Percentiles rank a stretch among this genome's conserved stretches.
Conservation (phyloP, 2,113 vertebrate species). For the Bubo blakistoni region DNA sequence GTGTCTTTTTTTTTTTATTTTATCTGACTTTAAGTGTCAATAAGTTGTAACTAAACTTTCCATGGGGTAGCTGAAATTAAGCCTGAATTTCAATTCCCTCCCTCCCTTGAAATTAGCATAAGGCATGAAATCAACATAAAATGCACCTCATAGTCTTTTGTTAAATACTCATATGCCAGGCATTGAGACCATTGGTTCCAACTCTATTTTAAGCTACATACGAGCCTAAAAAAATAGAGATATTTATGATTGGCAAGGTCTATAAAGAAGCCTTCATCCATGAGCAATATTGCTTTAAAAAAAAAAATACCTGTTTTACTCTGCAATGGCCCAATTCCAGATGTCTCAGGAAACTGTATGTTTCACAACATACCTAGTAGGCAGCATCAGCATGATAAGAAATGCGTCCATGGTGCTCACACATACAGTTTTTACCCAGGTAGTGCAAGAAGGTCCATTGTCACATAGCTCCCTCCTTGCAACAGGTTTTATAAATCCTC, state of each 20-base stretch:
- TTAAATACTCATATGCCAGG: not conserved
- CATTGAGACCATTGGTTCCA: not conserved
- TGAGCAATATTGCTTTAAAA: not conserved
- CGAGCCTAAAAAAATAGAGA: not conserved
- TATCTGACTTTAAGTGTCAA: not conserved
- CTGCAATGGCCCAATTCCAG: not conserved
- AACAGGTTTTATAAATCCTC: not conserved
- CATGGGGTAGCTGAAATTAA: not conserved
- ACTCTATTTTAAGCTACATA: not conserved
- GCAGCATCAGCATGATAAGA: fast-evolving
- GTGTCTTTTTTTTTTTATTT: not conserved
- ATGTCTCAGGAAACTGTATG: not conserved
- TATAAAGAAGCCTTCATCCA: not conserved
- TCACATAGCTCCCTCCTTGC: not conserved
- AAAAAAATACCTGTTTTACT: not conserved
- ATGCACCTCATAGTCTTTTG: not conserved
- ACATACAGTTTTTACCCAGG: not conserved
- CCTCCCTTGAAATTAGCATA: not conserved
- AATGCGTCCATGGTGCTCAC: fast-evolving
- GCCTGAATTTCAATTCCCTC: not conserved
- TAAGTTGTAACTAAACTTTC: not conserved
- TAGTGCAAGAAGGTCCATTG: not conserved
- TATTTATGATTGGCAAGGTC: not conserved
- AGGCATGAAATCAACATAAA: not conserved
- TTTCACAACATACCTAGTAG: not conserved